Base-by-base conservation (phyloP, 2,888 invertebrate genomes). In the Scrobipalpa atriplicella region DNA sequence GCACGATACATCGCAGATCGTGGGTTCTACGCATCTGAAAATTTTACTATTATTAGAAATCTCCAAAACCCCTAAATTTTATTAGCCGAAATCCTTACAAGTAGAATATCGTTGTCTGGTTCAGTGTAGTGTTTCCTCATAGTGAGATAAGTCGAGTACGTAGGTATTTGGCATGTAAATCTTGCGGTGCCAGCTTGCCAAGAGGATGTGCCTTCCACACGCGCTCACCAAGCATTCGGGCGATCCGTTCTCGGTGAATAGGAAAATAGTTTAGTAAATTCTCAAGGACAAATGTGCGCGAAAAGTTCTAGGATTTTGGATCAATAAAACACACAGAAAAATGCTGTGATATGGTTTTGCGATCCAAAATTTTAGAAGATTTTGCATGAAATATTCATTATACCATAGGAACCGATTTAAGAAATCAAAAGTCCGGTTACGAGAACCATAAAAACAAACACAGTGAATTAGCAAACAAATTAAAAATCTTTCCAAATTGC, bases 121-220 rank as follows among this genome's bases (percentile, higher is more conserved):
- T 11, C 36, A 11, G 29, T 36, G 54, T 62, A 65, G 43, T 65
- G 43, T 68, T 58, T 52, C 56, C n/a, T 29, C 63, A 21, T 61
- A 52, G 52, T 43, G 38, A 65, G 65, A 66, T 69, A 63, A 69
- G 65, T 63, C 29, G 60, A 36, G 64, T 61, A 66, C 56, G 41
- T 21, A 41, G 51, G 52, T 65, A 67, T 69, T 70, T 70, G 67
- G 65, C 66, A 66, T 71, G 71, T 70, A 72, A 71, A 70, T 71
- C 64, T 58, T 66, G 52, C 63, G 65, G 66, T 69, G 68, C 67
- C 65, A 62, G 67, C 66, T 58, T 11, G 65, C 70, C 72, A 70
- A 70, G 71, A 66, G 66, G 68, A 67, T 41, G 61, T 51, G 62
- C 63, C 64, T 67, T 67, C 62, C 64, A 64, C 69, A 65, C 65